A percentile compares a stretch with the other conserved stretches of the same genome.
phyloP scores from a whole-genome alignment of 2,113 vertebrate genomes.

The Saccopteryx leptura region DNA sequence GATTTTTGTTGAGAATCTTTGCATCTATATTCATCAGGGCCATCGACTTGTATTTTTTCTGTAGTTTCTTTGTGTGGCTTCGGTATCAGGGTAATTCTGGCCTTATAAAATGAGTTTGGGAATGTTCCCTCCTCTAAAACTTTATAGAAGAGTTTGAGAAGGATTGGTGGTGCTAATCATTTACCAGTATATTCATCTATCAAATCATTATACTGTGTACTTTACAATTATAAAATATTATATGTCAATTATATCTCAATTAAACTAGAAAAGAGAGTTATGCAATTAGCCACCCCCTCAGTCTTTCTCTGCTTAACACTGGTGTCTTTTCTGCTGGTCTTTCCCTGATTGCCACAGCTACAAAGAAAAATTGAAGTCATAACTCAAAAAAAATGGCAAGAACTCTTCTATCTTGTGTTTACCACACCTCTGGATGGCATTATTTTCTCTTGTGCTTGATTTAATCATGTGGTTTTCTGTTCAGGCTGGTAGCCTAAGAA shows the following conservation, averaged over 20 bases:
- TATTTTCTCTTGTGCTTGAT: neutral
- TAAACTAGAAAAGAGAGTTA: neutral
- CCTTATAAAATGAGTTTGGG: neutral
- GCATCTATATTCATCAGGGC: neutral
- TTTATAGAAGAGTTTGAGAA: neutral
- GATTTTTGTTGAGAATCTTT: neutral
- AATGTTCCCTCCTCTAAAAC: neutral
- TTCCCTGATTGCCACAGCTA: neutral
- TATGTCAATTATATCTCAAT: neutral
- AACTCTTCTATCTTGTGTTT: neutral
- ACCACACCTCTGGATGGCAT: neutral
- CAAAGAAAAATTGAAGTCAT: neutral
- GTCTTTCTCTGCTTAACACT: conserved; percentile 8
- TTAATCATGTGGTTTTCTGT: neutral
- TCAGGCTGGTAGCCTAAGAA: neutral
- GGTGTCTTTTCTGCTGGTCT: neutral
- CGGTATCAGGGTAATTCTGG: neutral
- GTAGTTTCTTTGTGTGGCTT: neutral
- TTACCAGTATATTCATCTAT: neutral
- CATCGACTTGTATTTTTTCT: neutral
- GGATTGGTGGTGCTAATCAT: neutral
- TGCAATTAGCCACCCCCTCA: neutral
- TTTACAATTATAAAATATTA: neutral
- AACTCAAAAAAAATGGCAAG: neutral
- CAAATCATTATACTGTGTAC: neutral